phyloP scores from a whole-genome alignment of 2,888 invertebrate species.

The Trichogramma dendrolimi region DNA sequence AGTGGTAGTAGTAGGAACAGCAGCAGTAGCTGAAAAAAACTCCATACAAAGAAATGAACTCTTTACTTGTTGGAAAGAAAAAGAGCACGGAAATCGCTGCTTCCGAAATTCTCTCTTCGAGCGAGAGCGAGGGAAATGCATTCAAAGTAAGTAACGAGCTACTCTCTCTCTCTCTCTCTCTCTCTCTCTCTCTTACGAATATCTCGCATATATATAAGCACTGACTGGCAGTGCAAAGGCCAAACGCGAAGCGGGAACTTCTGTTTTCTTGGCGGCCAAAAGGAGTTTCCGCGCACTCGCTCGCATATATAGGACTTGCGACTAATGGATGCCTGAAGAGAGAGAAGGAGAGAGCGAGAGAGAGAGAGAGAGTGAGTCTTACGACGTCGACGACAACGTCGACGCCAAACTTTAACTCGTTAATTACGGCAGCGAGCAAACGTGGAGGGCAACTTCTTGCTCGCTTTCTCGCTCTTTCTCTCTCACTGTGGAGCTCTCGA shows the following conservation, averaged over 20 bases:
- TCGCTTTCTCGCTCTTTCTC: constrained; percentile 19
- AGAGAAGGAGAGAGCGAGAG: constrained; percentile 44
- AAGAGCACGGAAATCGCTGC: constrained; percentile 24
- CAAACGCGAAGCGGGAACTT: constrained; percentile 32
- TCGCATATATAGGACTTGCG: constrained; percentile 14
- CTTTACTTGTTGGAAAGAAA: neutral
- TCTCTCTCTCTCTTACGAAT: constrained; percentile 3
- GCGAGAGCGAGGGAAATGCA: constrained; percentile 19
- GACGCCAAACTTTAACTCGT: constrained; percentile 54
- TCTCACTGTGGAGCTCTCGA: constrained; percentile 34
- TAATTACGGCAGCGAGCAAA: constrained; percentile 51
- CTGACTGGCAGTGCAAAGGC: constrained; percentile 19
- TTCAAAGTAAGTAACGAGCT: constrained; percentile 30
- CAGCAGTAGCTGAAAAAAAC: constrained; percentile 1
- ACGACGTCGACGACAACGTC: constrained; percentile 28
- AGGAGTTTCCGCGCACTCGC: constrained; percentile 45
- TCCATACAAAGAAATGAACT: neutral
- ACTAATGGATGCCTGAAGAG: constrained; percentile 51
- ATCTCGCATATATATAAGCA: constrained; percentile 8
- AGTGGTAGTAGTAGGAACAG: neutral
- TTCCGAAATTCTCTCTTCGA: constrained; percentile 23
- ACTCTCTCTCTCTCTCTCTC: constrained; percentile 13
- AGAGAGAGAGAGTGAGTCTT: constrained; percentile 21
- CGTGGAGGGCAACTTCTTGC: constrained; percentile 43
- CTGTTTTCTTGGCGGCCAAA: constrained; percentile 45